Evolutionary conservation across 2,888 invertebrate genomes (phyloP).

Genomic region (Yponomeuta evonymella): DNA sequence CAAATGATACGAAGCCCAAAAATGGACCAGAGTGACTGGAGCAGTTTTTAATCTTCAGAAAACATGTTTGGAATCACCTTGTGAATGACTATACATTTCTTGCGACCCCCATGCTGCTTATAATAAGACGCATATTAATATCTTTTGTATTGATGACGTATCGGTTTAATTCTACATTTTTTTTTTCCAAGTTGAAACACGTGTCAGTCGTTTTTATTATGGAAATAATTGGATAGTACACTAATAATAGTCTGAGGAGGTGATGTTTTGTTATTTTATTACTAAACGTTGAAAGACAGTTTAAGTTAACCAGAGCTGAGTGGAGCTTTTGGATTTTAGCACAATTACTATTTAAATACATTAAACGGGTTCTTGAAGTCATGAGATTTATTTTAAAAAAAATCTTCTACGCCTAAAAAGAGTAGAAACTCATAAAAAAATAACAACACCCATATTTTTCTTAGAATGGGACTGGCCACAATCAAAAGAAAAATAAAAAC

Average conservation of each 20-base stretch:
- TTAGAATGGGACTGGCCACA: background rate
- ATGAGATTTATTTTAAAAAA: too few species aligned
- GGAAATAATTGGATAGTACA: constrained; percentile 58
- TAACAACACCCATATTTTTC: background rate
- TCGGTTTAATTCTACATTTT: constrained; percentile 40
- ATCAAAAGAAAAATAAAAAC: background rate
- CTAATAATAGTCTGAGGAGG: constrained; percentile 36
- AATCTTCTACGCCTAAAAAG: too few species aligned
- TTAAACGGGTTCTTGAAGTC: too few species aligned
- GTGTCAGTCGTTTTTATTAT: constrained; percentile 37
- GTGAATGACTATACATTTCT: constrained; percentile 41
- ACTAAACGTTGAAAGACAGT: too few species aligned
- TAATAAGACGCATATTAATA: constrained; percentile 36
- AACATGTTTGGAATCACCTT: constrained; percentile 26
- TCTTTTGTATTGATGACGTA: constrained; percentile 53
- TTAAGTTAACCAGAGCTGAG: too few species aligned
- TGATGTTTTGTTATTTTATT: background rate
- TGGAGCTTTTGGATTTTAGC: too few species aligned
- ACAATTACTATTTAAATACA: too few species aligned
- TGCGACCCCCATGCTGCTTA: constrained; percentile 33
- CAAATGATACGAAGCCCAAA: constrained; percentile 2
- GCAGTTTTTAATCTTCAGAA: constrained; percentile 8
- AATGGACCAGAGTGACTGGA: constrained; percentile 9
- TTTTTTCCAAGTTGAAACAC: constrained; percentile 26
- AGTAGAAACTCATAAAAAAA: background rate